These are phyloP conservation scores for Scophthalmus maximus DNA, from an alignment of 2,113 vertebrate species.

Conservation along the genomic window DNA sequence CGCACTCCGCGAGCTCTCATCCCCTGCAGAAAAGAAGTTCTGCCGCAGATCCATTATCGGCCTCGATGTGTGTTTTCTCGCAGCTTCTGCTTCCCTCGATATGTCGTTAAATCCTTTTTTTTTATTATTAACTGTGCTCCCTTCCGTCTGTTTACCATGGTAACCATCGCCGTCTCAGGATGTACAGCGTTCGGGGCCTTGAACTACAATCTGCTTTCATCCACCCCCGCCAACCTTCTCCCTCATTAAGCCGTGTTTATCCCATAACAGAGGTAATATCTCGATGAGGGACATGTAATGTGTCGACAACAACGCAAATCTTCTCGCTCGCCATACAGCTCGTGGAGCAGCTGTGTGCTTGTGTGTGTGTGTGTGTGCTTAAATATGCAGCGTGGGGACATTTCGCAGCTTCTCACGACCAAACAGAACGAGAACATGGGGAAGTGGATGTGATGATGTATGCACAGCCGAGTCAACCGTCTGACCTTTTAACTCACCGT, in stretches of 20 bases:
- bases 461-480: no score
- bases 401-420: no score
- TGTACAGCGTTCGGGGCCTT: neutral
- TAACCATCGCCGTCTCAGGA: conserved; percentile 40
- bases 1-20: conserved; percentile 11
- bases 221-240: neutral
- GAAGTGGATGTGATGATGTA: no score
- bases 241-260: conserved; percentile 30
- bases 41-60: conserved; percentile 6
- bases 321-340: neutral
- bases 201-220: neutral
- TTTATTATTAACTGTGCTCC: conserved; percentile 9
- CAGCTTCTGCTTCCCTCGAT: conserved; percentile 19
- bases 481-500: no score
- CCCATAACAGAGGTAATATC: conserved; percentile 3
- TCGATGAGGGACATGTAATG: conserved; percentile 14
- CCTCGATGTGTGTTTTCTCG: neutral
- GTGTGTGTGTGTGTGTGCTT: neutral
- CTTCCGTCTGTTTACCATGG: conserved; percentile 47
- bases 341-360: neutral
- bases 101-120: neutral
- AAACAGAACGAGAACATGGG: no score
- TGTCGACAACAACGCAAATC: conserved; percentile 12
- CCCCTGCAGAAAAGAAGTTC: conserved; percentile 7
- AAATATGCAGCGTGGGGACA: neutral